Evolutionary conservation across 1,140 invertebrate genomes (phyloP).

Genomic region (Tetramorium simillimum): DNA sequence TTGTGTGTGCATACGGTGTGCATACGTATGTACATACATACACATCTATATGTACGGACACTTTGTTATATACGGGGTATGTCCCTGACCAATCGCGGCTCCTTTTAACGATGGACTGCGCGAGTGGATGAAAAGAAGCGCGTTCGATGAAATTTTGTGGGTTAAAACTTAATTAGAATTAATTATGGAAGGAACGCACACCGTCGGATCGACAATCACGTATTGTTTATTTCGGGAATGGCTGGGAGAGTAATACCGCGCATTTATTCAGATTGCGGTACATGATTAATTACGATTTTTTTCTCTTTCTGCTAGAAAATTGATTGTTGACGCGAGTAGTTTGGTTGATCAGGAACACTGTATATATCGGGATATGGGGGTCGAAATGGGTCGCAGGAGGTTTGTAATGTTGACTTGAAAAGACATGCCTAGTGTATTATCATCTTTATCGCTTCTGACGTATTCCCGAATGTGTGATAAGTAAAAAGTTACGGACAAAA

Average conservation of each 20-base stretch:
- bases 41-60: background rate
- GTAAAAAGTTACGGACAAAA: background rate
- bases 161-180: slow-evolving; percentile 36
- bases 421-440: slow-evolving; percentile 39
- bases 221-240: background rate
- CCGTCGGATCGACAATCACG: background rate
- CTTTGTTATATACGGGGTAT: slow-evolving; percentile 14
- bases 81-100: slow-evolving; percentile 47
- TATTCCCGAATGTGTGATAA: slow-evolving; percentile 26
- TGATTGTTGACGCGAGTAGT: background rate
- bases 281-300: background rate
- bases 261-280: background rate
- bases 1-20: too few species aligned
- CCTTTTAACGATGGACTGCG: slow-evolving; percentile 36
- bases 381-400: background rate
- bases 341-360: background rate
- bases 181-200: background rate
- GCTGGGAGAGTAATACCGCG: background rate
- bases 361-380: background rate
- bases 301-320: background rate
- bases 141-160: slow-evolving; percentile 32
- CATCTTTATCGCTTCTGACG: slow-evolving; percentile 29
- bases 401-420: slow-evolving; percentile 41
- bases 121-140: slow-evolving; percentile 5
- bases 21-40: background rate